Evolutionary conservation across 2,113 vertebrate species (phyloP).

Genomic region (Pleuronectes platessa): DNA sequence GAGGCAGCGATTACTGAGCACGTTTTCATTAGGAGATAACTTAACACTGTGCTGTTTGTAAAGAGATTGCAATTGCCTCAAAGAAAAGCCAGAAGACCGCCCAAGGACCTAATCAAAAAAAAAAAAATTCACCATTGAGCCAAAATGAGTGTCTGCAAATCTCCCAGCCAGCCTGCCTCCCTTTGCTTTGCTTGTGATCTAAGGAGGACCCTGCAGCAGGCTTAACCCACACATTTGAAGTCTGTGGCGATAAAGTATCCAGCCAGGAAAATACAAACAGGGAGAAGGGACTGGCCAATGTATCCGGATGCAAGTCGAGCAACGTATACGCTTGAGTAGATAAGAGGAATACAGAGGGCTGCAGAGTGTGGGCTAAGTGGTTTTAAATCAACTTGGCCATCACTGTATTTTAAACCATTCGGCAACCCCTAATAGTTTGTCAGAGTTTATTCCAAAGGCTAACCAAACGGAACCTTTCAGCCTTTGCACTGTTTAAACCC

Average conservation of each 20-base stretch:
- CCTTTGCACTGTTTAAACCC: not conserved
- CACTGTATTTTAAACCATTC: slow-evolving; percentile 25
- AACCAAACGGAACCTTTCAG: slow-evolving; percentile 14
- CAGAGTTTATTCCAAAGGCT: slow-evolving; percentile 28
- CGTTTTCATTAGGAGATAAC: slow-evolving; percentile 34
- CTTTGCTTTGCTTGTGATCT: slow-evolving; percentile 36
- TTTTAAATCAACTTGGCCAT: slow-evolving; percentile 39
- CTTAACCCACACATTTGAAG: slow-evolving; percentile 37
- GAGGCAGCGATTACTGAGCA: slow-evolving; percentile 17
- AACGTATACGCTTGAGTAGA: not conserved
- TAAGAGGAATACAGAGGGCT: slow-evolving; percentile 8
- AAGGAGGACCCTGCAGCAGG: slow-evolving; percentile 35
- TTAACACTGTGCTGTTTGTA: slow-evolving; percentile 18
- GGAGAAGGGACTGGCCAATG: not conserved
- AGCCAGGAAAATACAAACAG: slow-evolving; percentile 33
- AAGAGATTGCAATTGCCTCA: slow-evolving; percentile 24
- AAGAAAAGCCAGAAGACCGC: slow-evolving; percentile 26
- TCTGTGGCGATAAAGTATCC: slow-evolving; percentile 28
- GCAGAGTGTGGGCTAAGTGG: slow-evolving; percentile 24
- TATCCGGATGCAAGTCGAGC: slow-evolving; percentile 8
- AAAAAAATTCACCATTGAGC: slow-evolving; percentile 34
- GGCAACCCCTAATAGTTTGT: slow-evolving; percentile 25
- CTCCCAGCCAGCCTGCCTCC: slow-evolving; percentile 13
- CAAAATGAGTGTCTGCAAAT: slow-evolving; percentile 45
- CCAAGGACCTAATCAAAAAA: slow-evolving; percentile 35